Evolutionary conservation across 2,113 vertebrate genomes (phyloP), one percentile per base, ranked within the genome.

Genomic region (Scomber japonicus): DNA sequence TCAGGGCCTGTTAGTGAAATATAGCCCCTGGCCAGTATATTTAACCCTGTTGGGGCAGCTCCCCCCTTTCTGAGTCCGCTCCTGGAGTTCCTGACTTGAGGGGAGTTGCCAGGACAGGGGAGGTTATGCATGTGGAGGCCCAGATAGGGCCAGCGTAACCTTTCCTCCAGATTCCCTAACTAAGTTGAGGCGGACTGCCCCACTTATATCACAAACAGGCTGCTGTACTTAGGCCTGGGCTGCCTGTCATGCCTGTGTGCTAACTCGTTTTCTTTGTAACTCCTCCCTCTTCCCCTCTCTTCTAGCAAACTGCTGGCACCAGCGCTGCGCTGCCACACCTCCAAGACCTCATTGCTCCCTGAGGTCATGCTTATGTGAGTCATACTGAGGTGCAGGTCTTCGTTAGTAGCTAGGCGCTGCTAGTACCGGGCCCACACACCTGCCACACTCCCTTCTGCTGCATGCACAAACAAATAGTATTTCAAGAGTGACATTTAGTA

Each of bases 161-260:
- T 93, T 94, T 94, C 90, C 93, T 93, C 93, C 74, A 93, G 83
- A 93, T 93, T 86, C 90, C 55, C 81, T 55, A 57, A 87, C 84
- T 64, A 76, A 88, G 85, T 86, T 88, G 71, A 91, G 80, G 78
- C 68, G 54, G 79, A 72, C 85, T 90, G 88, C 61, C 92, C 87
- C 75, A 88, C 81, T 93, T 90, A 80, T 90, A 93, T 91, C 83
- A 92, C 90, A 85, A 94, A 86, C 90, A 89, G 79, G 83, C 88
- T 72, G 79, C 81, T 87, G 83, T 84, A 70, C 80, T 78, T 27
- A 61, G 67, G 62, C 68, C 77, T n/a, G 15, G 21, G 70, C 86
- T 89, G 84, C 84, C 78, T 85, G 75, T 88, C 89, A 88, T 90
- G 79, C 83, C 78, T 79, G 81, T 35, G 54, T 79, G 80, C 73